These are phyloP conservation scores for Ophthalmolycus amberensis DNA, from an alignment of 2,113 vertebrate species.

Conservation along the genomic window DNA sequence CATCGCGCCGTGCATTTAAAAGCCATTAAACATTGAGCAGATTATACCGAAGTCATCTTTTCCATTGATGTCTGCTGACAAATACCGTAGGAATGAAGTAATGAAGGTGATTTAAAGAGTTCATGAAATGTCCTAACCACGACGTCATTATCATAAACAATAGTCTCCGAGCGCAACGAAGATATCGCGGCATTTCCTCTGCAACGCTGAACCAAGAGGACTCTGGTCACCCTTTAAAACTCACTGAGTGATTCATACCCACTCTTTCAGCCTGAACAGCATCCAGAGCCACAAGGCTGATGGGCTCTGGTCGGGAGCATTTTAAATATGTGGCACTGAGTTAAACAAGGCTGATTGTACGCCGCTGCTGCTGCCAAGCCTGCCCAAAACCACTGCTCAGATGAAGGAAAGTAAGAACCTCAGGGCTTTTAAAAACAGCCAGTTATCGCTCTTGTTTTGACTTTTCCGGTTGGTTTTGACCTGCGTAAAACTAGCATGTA, in stretches of 20 bases:
- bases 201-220: conserved; percentile 32
- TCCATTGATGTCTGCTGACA: conserved; percentile 30
- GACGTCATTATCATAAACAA: conserved; percentile 67
- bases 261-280: conserved; percentile 49
- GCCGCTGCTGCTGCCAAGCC: conserved; percentile 46
- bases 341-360: conserved; percentile 55
- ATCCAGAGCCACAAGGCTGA: conserved; percentile 65
- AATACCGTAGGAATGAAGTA: conserved; percentile 29
- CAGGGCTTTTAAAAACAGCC: conserved; percentile 29
- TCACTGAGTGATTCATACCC: conserved; percentile 62
- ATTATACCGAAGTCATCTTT: conserved; percentile 15
- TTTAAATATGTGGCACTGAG: conserved; percentile 60
- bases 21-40: conserved; percentile 20
- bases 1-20: conserved; percentile 39
- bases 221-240: conserved; percentile 46
- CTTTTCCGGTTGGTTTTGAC: conserved; percentile 22
- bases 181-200: conserved; percentile 39
- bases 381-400: conserved; percentile 37
- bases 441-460: conserved; percentile 44
- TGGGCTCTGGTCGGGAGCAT: conserved; percentile 37
- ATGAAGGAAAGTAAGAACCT: conserved; percentile 31
- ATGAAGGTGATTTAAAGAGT: conserved; percentile 37
- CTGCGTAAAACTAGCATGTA: conserved; percentile 21
- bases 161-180: conserved; percentile 56
- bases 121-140: conserved; percentile 41